Percentiles rank a stretch among this genome's conserved stretches.
Evolutionary conservation across 2,113 vertebrate genomes (phyloP).

Genomic region (Neopipo cinnamomea): DNA sequence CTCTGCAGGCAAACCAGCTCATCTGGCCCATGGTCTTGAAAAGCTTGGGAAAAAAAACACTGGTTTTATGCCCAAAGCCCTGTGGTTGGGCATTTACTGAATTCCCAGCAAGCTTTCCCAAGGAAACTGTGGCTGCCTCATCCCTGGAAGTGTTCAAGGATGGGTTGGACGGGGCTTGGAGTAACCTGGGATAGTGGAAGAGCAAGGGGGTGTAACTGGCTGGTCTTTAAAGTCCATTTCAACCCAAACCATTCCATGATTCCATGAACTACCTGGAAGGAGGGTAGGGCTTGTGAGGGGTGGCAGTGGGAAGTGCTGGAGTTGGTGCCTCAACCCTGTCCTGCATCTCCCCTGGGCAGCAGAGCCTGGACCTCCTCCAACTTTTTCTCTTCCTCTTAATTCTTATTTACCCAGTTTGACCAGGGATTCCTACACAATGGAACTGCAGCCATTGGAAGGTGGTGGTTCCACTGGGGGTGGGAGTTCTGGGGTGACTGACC

Average conservation of each 20-base stretch:
- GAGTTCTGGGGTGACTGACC: not conserved
- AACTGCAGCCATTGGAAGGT: rapidly evolving
- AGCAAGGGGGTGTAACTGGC: not conserved
- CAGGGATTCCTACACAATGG: not conserved
- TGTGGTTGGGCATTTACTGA: rapidly evolving
- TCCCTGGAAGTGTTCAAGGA: not conserved
- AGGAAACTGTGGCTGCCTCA: not conserved
- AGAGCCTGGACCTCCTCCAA: not conserved
- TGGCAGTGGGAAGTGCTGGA: not conserved
- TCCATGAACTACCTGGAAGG: not conserved
- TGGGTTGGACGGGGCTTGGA: not conserved
- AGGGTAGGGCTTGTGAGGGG: not conserved
- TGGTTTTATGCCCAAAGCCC: not conserved
- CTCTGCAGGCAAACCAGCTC: not conserved
- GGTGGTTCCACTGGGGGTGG: not conserved
- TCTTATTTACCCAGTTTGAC: not conserved
- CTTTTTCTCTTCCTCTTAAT: not conserved
- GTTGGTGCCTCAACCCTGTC: not conserved
- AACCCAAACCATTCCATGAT: not conserved
- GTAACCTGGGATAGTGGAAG: not conserved
- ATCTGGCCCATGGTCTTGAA: rapidly evolving
- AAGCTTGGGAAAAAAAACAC: not conserved
- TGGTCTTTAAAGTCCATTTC: not conserved
- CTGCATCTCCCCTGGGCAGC: not conserved
- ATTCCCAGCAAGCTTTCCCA: not conserved